These are phyloP conservation scores for Thunnus thynnus DNA, from an alignment of 2,113 vertebrate genomes.

Conservation along the genomic window DNA sequence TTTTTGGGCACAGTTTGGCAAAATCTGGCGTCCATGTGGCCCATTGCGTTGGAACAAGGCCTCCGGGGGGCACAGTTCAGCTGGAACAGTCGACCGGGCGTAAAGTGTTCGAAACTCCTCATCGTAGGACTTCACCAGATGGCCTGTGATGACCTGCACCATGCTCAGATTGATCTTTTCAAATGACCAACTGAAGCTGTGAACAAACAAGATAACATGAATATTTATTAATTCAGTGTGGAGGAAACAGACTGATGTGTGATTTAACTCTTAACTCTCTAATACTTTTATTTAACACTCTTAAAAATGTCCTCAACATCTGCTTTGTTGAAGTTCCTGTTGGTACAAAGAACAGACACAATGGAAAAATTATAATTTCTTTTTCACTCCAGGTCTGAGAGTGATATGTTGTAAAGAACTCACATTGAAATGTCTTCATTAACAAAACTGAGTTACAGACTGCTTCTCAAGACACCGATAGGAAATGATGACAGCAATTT, in stretches of 20 bases:
- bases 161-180: slow-evolving; percentile 98
- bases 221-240: neutral
- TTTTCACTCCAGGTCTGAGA: neutral
- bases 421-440: neutral
- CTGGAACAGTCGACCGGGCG: slow-evolving; percentile 90
- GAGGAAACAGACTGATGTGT: neutral
- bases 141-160: slow-evolving; percentile 95
- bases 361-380: neutral
- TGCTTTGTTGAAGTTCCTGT: neutral
- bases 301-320: too few relatives aligned
- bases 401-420: neutral
- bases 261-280: too few relatives aligned
- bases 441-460: neutral
- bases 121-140: slow-evolving; percentile 94
- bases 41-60: slow-evolving; percentile 79
- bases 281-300: too few relatives aligned
- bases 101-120: slow-evolving; percentile 97
- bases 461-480: neutral
- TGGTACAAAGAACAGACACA: neutral
- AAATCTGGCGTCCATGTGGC: slow-evolving; percentile 80
- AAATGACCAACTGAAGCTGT: slow-evolving; percentile 96
- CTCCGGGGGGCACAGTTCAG: slow-evolving; percentile 79
- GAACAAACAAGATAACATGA: slow-evolving; percentile 43
- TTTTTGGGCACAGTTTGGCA: slow-evolving; percentile 83
- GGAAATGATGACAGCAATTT: slow-evolving; percentile 12